phyloP scores from a whole-genome alignment of 2,888 invertebrate species.

The Cryptophagus acutangulus region DNA sequence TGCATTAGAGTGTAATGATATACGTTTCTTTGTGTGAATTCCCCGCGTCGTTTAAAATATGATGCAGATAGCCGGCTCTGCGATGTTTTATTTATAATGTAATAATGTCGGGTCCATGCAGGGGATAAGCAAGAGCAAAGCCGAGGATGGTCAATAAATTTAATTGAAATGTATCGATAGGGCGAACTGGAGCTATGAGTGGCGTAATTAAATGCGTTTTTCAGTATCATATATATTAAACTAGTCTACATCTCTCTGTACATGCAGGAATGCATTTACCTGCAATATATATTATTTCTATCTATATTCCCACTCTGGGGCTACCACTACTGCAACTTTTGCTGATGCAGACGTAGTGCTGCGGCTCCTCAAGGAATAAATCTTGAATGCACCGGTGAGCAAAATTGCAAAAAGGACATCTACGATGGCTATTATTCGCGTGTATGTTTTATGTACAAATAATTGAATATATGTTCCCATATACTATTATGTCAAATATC shows the following conservation, averaged over 20 bases:
- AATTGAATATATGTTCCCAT: slow-evolving; percentile 4
- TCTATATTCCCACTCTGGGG: slow-evolving; percentile 9
- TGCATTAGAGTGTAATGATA: slow-evolving; percentile 14
- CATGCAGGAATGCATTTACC: slow-evolving; percentile 12
- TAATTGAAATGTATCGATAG: slow-evolving; percentile 42
- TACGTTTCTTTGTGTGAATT: slow-evolving; percentile 23
- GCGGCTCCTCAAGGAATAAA: slow-evolving; percentile 15
- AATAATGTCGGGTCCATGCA: slow-evolving; percentile 31
- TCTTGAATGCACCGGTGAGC: slow-evolving; percentile 18
- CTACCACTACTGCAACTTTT: too few relatives aligned
- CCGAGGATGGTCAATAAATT: slow-evolving; percentile 38
- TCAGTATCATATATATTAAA: slow-evolving; percentile 22
- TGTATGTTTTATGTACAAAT: slow-evolving; percentile 3
- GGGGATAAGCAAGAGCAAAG: slow-evolving; percentile 35
- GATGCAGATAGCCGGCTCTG: slow-evolving; percentile 26
- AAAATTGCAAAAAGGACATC: slow-evolving; percentile 12
- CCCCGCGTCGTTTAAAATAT: slow-evolving; percentile 24
- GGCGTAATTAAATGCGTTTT: slow-evolving; percentile 36
- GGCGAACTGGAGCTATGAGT: slow-evolving; percentile 26
- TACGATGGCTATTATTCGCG: slow-evolving; percentile 4
- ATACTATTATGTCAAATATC: too few relatives aligned
- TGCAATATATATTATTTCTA: slow-evolving; percentile 7
- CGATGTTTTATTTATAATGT: slow-evolving; percentile 35
- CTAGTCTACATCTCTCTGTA: slow-evolving; percentile 13
- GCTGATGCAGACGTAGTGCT: too few relatives aligned